Conservation (phyloP, 1,140 invertebrate species). For the Drosophila pallidifrons region DNA sequence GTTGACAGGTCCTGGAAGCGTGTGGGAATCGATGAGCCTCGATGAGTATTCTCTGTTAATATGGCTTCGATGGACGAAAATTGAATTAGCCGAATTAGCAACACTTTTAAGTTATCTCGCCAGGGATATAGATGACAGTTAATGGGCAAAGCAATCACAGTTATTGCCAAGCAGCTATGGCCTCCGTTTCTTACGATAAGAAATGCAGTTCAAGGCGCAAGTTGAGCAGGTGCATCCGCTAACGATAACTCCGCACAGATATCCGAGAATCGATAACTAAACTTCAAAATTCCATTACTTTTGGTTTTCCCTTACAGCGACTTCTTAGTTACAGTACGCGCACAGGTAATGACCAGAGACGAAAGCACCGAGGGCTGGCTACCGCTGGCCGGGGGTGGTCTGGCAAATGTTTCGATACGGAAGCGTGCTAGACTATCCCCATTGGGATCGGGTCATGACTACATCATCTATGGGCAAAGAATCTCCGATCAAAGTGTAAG, state of each 20-base stretch:
- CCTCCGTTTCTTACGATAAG: slow-evolving; percentile 52
- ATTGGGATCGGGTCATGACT: slow-evolving; percentile 88
- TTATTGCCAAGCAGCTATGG: slow-evolving; percentile 42
- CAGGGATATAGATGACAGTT: slow-evolving; percentile 58
- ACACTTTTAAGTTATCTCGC: slow-evolving; percentile 70
- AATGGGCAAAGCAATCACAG: slow-evolving; percentile 26
- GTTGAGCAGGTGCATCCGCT: slow-evolving; percentile 50
- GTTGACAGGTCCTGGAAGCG: slow-evolving; percentile 30
- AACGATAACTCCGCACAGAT: neutral
- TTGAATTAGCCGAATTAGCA: slow-evolving; percentile 77
- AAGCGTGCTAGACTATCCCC: slow-evolving; percentile 87
- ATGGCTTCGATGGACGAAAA: slow-evolving; percentile 68
- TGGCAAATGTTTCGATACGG: slow-evolving; percentile 95
- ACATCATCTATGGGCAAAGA: slow-evolving; percentile 95
- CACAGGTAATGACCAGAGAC: slow-evolving; percentile 99
- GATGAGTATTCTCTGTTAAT: slow-evolving; percentile 25
- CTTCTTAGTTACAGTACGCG: slow-evolving; percentile 97
- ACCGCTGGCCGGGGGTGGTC: slow-evolving; percentile 95
- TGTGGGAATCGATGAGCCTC: slow-evolving; percentile 19
- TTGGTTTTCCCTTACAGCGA: slow-evolving; percentile 88
- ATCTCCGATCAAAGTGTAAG: slow-evolving; percentile 96
- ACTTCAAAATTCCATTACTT: slow-evolving; percentile 21
- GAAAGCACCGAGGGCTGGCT: slow-evolving; percentile 98
- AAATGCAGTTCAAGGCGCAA: slow-evolving; percentile 53
- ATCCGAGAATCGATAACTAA: neutral